These are phyloP conservation scores for Masticophis lateralis DNA, from an alignment of 2,797 vertebrate genomes.

Conservation along the genomic window DNA sequence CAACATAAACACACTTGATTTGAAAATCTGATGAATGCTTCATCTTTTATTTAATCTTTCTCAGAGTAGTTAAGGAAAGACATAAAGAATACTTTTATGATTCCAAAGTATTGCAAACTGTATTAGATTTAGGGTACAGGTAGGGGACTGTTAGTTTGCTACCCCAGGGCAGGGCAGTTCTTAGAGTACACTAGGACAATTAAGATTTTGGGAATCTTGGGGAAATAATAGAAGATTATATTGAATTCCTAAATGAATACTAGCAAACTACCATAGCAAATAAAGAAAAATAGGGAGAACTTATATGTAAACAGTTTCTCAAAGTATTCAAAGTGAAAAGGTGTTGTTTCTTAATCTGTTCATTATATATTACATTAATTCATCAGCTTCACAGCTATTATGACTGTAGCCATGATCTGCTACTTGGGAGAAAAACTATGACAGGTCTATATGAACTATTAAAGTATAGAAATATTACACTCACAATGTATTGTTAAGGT, in stretches of 20 bases:
- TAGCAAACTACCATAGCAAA: neutral
- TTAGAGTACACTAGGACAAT: neutral
- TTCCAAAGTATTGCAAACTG: neutral
- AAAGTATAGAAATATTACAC: neutral
- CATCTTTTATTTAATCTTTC: slow-evolving; percentile 6
- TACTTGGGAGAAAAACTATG: neutral
- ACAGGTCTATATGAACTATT: neutral
- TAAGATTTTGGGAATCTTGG: neutral
- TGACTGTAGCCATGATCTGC: neutral
- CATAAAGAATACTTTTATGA: neutral
- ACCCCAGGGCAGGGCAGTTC: neutral
- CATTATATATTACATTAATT: neutral
- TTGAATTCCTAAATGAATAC: neutral
- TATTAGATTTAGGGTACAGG: neutral
- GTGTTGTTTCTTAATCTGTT: neutral
- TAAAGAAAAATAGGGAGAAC: neutral
- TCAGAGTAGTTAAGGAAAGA: neutral
- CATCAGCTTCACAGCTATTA: neutral
- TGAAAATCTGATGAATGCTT: slow-evolving; percentile 15
- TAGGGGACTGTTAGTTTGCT: neutral
- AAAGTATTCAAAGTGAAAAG: neutral
- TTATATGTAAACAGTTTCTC: neutral
- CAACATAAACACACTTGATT: slow-evolving; percentile 23
- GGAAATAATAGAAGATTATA: neutral
- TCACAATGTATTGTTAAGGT: neutral